A percentile compares a stretch with the other conserved stretches of the same genome.
Conservation (phyloP, 37 sponge, comb jelly and placozoan species). For the Bolinopsis microptera region DNA sequence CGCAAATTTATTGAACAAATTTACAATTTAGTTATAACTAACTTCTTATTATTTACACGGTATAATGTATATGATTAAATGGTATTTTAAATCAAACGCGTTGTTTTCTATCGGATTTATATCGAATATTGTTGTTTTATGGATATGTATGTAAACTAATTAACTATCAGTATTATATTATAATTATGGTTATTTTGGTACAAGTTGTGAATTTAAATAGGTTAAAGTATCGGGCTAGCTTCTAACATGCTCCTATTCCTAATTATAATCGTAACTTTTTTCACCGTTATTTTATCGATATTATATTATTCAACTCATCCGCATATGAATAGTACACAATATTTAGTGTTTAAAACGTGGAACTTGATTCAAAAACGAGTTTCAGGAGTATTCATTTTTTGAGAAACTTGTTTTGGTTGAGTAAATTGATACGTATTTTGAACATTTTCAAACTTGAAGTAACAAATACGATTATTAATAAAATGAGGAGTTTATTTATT, state of each 20-base stretch:
- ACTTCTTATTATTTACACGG: not conserved
- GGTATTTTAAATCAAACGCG: not conserved
- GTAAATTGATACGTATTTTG: not conserved
- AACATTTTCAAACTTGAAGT: not conserved
- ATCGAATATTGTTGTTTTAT: not conserved
- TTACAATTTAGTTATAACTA: not conserved
- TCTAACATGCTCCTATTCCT: not conserved
- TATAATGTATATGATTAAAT: too few species aligned
- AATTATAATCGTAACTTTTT: too few species aligned
- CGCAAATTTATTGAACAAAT: not conserved
- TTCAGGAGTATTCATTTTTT: not conserved
- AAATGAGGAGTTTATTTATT: not conserved
- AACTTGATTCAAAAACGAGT: too few species aligned
- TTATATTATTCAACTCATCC: too few species aligned
- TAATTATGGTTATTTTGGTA: not conserved
- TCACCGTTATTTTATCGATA: too few species aligned
- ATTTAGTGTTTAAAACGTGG: too few species aligned
- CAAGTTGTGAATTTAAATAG: not conserved
- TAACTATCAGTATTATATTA: not conserved
- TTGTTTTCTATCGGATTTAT: not conserved
- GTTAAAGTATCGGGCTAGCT: not conserved
- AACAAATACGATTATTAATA: not conserved
- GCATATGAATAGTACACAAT: too few species aligned
- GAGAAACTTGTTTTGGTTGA: too few species aligned
- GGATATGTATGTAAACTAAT: not conserved